Evolutionary conservation across 2,797 vertebrate genomes (phyloP).

Genomic region (Potorous gilbertii): DNA sequence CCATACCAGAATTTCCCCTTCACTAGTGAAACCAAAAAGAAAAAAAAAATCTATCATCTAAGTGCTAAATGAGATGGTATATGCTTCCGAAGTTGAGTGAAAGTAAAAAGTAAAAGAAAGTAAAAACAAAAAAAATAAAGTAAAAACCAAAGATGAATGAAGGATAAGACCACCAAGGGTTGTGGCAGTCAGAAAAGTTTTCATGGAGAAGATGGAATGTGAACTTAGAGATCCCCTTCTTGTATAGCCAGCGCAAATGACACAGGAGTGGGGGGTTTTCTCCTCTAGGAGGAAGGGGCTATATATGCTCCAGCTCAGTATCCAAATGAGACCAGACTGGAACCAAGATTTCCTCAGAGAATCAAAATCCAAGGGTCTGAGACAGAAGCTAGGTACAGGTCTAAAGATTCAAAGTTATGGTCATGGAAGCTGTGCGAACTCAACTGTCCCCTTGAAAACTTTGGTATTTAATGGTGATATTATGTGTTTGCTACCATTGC

Average conservation of each 20-base stretch:
- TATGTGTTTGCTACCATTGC: background rate
- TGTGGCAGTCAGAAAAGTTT: background rate
- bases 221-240: background rate
- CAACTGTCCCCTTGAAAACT: background rate
- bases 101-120: too few relatives aligned
- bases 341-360: background rate
- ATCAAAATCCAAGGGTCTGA: background rate
- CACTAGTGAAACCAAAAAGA: background rate
- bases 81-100: background rate
- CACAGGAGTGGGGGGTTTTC: background rate
- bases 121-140: too few relatives aligned
- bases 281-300: background rate
- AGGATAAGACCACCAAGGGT: background rate
- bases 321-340: background rate
- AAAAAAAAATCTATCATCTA: background rate
- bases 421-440: background rate
- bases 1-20: background rate
- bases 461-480: background rate
- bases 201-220: background rate
- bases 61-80: background rate
- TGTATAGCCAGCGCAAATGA: background rate
- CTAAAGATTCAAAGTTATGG: background rate
- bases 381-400: background rate
- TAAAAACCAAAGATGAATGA: background rate
- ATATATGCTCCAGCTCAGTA: background rate